A percentile compares a stretch with the other conserved stretches of the same genome.
phyloP scores from a whole-genome alignment of 2,113 vertebrate genomes.

The Cepphus grylle region DNA sequence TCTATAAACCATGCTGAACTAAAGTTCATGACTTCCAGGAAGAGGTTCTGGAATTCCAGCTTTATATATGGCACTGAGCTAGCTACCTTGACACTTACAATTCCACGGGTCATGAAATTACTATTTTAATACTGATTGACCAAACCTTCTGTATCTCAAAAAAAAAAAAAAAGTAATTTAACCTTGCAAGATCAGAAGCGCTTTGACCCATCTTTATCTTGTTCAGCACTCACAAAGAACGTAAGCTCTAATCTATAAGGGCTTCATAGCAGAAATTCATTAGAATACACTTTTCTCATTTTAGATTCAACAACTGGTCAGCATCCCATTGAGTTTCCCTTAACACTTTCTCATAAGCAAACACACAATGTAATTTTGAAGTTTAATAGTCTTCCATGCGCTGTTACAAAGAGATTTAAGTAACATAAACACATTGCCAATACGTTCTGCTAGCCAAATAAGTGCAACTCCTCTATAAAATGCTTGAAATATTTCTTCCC shows the following conservation, averaged over 20 bases:
- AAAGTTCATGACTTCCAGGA: neutral
- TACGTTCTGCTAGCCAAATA: neutral
- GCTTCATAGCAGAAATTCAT: neutral
- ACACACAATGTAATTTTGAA: rapidly evolving
- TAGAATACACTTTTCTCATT: neutral
- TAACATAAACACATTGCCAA: neutral
- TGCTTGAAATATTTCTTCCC: neutral
- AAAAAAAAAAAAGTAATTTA: neutral
- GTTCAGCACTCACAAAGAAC: neutral
- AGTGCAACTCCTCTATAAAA: neutral
- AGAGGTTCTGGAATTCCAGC: neutral
- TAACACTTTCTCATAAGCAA: neutral
- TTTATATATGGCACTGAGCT: neutral
- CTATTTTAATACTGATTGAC: neutral
- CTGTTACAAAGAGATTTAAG: neutral
- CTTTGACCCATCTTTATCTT: neutral
- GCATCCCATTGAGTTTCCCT: too few species aligned
- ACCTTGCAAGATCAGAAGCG: neutral
- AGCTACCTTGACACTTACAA: neutral
- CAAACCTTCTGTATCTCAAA: neutral
- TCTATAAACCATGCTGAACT: neutral
- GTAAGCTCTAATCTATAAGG: neutral
- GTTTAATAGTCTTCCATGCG: neutral
- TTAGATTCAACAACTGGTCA: neutral
- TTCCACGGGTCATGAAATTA: neutral